phyloP scores from a whole-genome alignment of 35 echinoderm and acorn worm species.

The Lytechinus variegatus region DNA sequence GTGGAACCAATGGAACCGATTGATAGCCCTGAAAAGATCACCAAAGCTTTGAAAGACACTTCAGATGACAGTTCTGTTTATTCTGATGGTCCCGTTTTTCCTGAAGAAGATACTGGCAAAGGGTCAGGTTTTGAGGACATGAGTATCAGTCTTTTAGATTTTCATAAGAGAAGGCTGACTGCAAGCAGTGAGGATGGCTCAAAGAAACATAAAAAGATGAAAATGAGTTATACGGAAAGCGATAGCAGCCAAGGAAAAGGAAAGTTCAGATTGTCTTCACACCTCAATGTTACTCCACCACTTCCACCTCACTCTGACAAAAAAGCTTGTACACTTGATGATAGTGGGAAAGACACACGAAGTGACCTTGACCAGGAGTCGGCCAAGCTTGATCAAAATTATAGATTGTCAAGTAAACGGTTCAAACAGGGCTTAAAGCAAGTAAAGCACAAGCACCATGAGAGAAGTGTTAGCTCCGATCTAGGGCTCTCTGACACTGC shows the following conservation, averaged over 20 bases:
- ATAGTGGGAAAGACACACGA: constrained; percentile 54
- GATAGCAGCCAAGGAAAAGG: constrained; percentile 35
- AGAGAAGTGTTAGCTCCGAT: constrained; percentile 58
- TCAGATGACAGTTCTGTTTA: constrained; percentile 61
- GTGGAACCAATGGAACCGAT: not conserved
- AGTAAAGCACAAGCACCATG: constrained; percentile 27
- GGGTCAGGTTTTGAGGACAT: constrained; percentile 22
- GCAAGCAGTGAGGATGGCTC: constrained; percentile 26
- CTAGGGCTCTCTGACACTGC: constrained; percentile 50
- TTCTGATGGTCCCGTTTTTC: constrained; percentile 58
- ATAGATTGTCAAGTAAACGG: not conserved
- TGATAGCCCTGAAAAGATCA: not conserved
- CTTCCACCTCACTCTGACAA: not conserved
- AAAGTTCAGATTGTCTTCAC: not conserved
- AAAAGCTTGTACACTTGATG: constrained; percentile 22
- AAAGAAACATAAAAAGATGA: constrained; percentile 6
- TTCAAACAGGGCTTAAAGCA: not conserved
- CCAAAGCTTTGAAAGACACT: constrained; percentile 7
- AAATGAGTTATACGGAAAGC: not conserved
- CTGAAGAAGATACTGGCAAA: not conserved
- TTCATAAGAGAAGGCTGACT: constrained; percentile 39
- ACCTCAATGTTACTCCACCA: not conserved
- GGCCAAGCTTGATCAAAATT: not conserved
- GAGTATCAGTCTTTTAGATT: constrained; percentile 53
- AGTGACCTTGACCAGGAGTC: constrained; percentile 10